phyloP scores from a whole-genome alignment of 2,888 invertebrate genomes.

The Liodrosophila aerea region DNA sequence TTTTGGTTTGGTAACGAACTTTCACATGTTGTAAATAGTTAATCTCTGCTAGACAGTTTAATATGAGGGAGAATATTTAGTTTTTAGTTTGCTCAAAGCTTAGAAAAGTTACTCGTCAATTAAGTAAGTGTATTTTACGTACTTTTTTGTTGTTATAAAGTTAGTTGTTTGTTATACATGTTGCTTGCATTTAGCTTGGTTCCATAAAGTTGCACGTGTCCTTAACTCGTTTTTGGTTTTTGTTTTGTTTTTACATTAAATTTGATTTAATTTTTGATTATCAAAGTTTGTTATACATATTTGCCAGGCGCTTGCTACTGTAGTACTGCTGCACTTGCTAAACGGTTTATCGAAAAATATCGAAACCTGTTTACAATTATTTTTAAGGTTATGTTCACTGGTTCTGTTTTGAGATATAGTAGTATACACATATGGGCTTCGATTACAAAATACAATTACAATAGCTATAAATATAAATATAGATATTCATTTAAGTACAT shows the following conservation, averaged over 20 bases:
- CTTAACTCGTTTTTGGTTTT: slow-evolving; percentile 23
- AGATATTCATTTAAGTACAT: slow-evolving; percentile 33
- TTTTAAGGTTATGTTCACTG: slow-evolving; percentile 33
- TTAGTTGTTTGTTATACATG: slow-evolving; percentile 6
- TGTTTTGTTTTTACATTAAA: slow-evolving; percentile 67
- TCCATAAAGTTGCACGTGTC: slow-evolving; percentile 58
- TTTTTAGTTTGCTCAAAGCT: slow-evolving; percentile 39
- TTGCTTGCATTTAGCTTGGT: slow-evolving; percentile 48
- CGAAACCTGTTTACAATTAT: slow-evolving; percentile 70
- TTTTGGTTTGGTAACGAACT: slow-evolving; percentile 13
- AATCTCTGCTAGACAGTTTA: slow-evolving; percentile 40
- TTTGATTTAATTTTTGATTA: slow-evolving; percentile 80
- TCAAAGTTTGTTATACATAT: slow-evolving; percentile 40
- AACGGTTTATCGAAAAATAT: slow-evolving; percentile 37
- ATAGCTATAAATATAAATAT: slow-evolving; percentile 37
- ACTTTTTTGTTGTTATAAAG: slow-evolving; percentile 12
- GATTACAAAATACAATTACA: slow-evolving; percentile 30
- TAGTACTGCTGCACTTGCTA: background rate
- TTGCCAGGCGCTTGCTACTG: slow-evolving; percentile 19
- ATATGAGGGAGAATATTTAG: slow-evolving; percentile 33
- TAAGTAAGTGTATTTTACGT: slow-evolving; percentile 30
- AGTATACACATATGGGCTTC: slow-evolving; percentile 48
- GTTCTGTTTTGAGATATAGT: slow-evolving; percentile 25
- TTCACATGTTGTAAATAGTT: slow-evolving; percentile 50
- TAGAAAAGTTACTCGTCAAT: slow-evolving; percentile 39